Evolutionary conservation across 2,888 invertebrate species (phyloP).

Genomic region (Drosophila nr. perissopoda): DNA sequence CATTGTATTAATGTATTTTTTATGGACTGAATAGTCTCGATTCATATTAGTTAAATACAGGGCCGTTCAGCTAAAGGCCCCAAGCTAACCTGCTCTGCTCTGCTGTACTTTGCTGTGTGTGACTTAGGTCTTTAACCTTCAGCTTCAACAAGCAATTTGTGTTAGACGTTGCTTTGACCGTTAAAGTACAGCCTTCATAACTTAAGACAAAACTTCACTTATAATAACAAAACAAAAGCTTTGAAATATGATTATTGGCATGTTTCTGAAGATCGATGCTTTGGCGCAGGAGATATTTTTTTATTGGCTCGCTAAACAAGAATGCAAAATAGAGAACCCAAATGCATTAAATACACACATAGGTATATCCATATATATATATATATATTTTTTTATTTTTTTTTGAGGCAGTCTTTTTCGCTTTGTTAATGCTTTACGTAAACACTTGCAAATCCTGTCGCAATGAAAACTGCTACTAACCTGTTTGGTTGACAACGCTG

Average conservation of each 20-base stretch:
- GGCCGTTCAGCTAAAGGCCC: constrained; percentile 24
- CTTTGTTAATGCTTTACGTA: constrained; percentile 45
- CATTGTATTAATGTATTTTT: constrained; percentile 20
- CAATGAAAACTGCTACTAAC: constrained; percentile 39
- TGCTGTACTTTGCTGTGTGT: constrained; percentile 9
- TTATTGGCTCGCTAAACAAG: constrained; percentile 13
- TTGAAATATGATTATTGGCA: constrained; percentile 8
- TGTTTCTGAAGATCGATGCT: constrained; percentile 10
- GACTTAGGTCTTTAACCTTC: constrained; percentile 47
- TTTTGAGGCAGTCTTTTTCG: not conserved
- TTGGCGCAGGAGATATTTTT: constrained; percentile 3
- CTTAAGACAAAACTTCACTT: constrained; percentile 1
- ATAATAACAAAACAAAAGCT: not conserved
- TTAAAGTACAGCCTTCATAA: constrained; percentile 58
- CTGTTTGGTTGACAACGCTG: constrained; percentile 42
- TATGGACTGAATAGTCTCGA: constrained; percentile 3
- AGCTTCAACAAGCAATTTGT: constrained; percentile 8
- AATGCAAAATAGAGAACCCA: constrained; percentile 1
- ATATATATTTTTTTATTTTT: not conserved
- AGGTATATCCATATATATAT: not conserved
- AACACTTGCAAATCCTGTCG: constrained; percentile 55
- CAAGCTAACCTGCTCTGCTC: constrained; percentile 15
- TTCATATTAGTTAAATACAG: constrained; percentile 19
- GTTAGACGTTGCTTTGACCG: constrained; percentile 42
- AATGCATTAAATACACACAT: not conserved